Percentiles rank a stretch among this genome's conserved stretches.
Conservation (phyloP, 2,113 vertebrate genomes). For the Oceanites oceanicus region DNA sequence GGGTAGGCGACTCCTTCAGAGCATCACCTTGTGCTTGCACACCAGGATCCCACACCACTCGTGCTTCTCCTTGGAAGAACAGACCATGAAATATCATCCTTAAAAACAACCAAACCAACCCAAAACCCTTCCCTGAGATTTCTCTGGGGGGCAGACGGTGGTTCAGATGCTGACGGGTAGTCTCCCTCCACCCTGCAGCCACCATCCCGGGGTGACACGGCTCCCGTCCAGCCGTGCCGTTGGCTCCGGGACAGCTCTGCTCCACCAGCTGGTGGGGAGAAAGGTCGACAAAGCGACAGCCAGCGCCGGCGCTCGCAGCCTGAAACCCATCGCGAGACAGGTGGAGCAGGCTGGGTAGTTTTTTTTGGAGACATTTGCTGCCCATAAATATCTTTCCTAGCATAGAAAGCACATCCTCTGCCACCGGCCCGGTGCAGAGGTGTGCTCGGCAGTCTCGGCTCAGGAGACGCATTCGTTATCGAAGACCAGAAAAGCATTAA, state of each 20-base stretch:
- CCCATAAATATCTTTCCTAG: neutral
- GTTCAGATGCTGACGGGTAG: neutral
- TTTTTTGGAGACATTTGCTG: neutral
- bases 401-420: neutral
- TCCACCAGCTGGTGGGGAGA: constrained; percentile 40
- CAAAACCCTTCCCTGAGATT: neutral
- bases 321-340: neutral
- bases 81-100: neutral
- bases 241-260: constrained; percentile 12
- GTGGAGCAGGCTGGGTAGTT: neutral
- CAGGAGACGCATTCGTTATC: neutral
- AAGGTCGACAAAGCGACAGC: neutral
- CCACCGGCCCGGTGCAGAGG: fast-evolving
- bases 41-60: neutral
- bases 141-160: neutral
- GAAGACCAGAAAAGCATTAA: neutral
- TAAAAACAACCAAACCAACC: neutral
- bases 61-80: fast-evolving
- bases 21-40: neutral
- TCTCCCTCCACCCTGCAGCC: neutral
- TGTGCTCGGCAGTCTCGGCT: neutral
- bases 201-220: neutral
- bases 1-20: neutral
- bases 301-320: neutral
- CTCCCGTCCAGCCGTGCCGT: neutral